Base-by-base conservation (phyloP, 2,113 vertebrate species). In the Malurus cyaneus region DNA sequence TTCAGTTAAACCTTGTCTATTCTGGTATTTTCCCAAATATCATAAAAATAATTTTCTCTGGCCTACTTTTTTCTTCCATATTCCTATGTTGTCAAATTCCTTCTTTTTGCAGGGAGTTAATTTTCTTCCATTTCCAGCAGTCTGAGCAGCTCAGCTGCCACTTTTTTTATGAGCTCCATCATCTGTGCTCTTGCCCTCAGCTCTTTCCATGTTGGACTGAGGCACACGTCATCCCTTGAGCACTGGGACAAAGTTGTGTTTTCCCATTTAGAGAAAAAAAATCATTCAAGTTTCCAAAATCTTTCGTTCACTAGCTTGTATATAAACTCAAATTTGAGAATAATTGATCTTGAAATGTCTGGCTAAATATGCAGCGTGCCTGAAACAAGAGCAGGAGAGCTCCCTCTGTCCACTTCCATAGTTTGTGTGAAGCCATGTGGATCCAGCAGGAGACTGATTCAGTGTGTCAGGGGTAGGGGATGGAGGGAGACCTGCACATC, bases 351-450 rank as follows among this genome's bases (percentile, higher is more conserved):
- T 94, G 89, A 94, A 96, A 59, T 64, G 65, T 91, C 86, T 92
- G 85, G 74, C 90, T 72, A 66, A 88, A 72, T 25, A 44, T 72
- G 64, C 31, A 72, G 92, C 41, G 53, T 69, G 74, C 62, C 81
- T 88, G 74, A 52, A 95, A 92, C 20, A 81, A 71, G 84, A 91
- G 49, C 73, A 89, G 77, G 84, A 89, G 70, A 81, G 65, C 73
- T 87, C 44, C 24, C 47, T 93, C 78, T 65, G 13, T 81, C 89
- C 61, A 47, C 47, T 89, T 56, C 80, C 84, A 84, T 78, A 95
- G 92, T 91, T 87, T 91, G 87, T 93, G 93, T 91, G 93, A 96
- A 89, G 71, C 94, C 89, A 52, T 93, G 87, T 94, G 93, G 94
- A 95, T 95, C 88, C 89, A 61, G 65, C 57, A 76, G 70, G 57